These are phyloP conservation scores for Brachirus orientalis DNA, from an alignment of 2,113 vertebrate species.

Conservation along the genomic window DNA sequence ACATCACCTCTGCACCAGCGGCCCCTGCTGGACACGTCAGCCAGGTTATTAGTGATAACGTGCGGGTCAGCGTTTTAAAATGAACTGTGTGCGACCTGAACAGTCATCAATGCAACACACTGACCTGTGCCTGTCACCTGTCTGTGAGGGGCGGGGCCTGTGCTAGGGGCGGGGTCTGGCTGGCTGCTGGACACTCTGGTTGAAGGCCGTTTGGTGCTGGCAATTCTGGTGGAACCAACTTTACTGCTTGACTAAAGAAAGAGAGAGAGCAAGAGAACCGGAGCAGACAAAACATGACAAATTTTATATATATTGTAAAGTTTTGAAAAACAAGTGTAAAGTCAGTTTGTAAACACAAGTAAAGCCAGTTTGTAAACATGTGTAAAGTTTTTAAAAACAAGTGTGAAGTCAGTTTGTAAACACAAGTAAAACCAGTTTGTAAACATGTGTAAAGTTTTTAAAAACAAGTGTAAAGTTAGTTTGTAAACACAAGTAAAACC, in stretches of 20 bases:
- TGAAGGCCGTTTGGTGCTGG: constrained; percentile 78
- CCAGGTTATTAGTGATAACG: neutral
- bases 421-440: too few species aligned
- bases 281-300: too few species aligned
- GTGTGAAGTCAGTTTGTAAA: too few species aligned
- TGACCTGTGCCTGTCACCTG: constrained; percentile 50
- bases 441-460: too few species aligned
- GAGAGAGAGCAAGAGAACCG: neutral
- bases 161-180: constrained; percentile 69
- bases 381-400: too few species aligned
- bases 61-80: neutral
- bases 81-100: too few species aligned
- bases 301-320: too few species aligned
- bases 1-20: constrained; percentile 79
- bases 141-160: constrained; percentile 70
- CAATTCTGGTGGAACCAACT: constrained; percentile 80
- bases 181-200: constrained; percentile 74
- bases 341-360: too few species aligned
- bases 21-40: constrained; percentile 76
- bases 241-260: constrained; percentile 83
- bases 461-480: too few species aligned
- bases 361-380: too few species aligned
- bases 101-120: neutral
- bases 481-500: too few species aligned
- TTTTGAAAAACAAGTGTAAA: too few species aligned